Conservation (phyloP, 2,888 invertebrate species). For the Dusona sp. region DNA sequence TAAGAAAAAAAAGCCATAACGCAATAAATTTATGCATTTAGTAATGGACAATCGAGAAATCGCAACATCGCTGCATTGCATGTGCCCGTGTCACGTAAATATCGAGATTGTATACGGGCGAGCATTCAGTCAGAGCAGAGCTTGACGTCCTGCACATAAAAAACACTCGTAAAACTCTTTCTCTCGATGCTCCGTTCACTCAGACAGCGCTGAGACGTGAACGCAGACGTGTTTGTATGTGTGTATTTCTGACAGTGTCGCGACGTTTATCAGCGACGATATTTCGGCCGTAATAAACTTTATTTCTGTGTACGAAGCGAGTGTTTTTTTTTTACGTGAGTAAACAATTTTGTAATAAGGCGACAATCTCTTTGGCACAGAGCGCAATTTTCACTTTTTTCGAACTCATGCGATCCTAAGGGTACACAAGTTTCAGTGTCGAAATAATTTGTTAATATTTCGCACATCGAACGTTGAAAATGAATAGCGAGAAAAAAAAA, state of each 20-base stretch:
- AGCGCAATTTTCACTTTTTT: slow-evolving; percentile 14
- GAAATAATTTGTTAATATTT: neutral
- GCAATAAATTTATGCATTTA: neutral
- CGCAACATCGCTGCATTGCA: neutral
- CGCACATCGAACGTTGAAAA: neutral
- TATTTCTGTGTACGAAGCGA: slow-evolving; percentile 18
- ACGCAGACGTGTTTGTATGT: slow-evolving; percentile 55
- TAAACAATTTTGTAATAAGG: slow-evolving; percentile 19
- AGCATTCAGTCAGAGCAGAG: neutral
- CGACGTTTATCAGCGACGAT: slow-evolving; percentile 53
- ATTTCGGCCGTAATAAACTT: slow-evolving; percentile 33
- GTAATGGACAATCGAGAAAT: slow-evolving; percentile 7
- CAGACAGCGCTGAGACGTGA: slow-evolving; percentile 66
- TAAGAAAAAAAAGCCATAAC: neutral
- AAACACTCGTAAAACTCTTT: slow-evolving; percentile 23
- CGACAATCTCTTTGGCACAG: neutral
- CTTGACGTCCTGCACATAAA: neutral
- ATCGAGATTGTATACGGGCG: neutral
- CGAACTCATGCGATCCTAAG: neutral
- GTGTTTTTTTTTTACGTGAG: slow-evolving; percentile 53
- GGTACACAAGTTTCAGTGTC: neutral
- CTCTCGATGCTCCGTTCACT: slow-evolving; percentile 61
- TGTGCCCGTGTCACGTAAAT: neutral
- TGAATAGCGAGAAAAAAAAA: neutral
- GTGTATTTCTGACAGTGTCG: slow-evolving; percentile 57